Evolutionary conservation across 1,140 invertebrate genomes (phyloP).

Genomic region (Colletes latitarsis): DNA sequence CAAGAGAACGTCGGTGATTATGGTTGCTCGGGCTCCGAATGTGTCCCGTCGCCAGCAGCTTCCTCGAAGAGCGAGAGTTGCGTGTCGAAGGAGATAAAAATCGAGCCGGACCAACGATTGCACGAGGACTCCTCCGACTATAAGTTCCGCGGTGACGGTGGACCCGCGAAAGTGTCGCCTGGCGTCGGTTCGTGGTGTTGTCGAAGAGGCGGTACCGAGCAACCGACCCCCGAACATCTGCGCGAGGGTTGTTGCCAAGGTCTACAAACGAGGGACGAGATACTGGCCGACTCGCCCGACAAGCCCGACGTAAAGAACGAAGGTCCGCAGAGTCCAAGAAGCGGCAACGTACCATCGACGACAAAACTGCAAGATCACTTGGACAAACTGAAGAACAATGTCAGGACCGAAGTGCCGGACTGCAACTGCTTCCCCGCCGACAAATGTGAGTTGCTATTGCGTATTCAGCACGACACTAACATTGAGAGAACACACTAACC

Average conservation of each 20-base stretch:
- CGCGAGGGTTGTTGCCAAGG: constrained; percentile 87
- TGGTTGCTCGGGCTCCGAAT: constrained; percentile 57
- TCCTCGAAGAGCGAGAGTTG: constrained; percentile 54
- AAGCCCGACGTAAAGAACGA: constrained; percentile 75
- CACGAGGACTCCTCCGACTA: constrained; percentile 65
- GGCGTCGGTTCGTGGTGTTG: constrained; percentile 86
- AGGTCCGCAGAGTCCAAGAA: constrained; percentile 68
- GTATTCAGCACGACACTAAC: constrained; percentile 74
- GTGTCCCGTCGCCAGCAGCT: constrained; percentile 31
- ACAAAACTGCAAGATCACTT: constrained; percentile 84
- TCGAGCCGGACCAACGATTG: constrained; percentile 65
- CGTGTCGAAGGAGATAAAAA: constrained; percentile 62
- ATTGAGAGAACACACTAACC: constrained; percentile 74
- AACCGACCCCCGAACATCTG: constrained; percentile 87
- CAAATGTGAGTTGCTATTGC: constrained; percentile 82
- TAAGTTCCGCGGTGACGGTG: constrained; percentile 85
- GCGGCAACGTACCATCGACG: constrained; percentile 51
- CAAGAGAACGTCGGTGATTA: constrained; percentile 66
- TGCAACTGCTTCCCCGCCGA: constrained; percentile 92
- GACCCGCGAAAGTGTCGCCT: constrained; percentile 83
- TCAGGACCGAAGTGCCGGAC: constrained; percentile 90
- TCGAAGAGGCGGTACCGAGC: constrained; percentile 85
- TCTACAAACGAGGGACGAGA: constrained; percentile 87
- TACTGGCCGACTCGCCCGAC: constrained; percentile 79
- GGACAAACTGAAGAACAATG: constrained; percentile 86